Conservation (phyloP, 2,888 invertebrate genomes). For the Polyommatus icarus region DNA sequence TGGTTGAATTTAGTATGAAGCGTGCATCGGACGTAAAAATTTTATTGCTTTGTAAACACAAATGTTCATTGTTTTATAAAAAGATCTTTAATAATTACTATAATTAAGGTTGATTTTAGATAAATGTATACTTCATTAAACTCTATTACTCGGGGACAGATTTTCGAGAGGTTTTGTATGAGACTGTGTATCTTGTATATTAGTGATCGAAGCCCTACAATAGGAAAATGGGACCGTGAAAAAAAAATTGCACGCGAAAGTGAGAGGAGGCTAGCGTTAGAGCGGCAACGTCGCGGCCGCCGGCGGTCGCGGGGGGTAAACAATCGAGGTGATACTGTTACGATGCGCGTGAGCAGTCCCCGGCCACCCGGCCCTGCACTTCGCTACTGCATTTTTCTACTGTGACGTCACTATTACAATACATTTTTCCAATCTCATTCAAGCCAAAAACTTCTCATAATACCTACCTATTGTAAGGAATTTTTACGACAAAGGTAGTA, state of each 20-base stretch:
- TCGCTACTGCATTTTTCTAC: conserved; percentile 69
- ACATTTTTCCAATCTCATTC: background rate
- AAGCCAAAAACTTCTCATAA: background rate
- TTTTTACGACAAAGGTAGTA: background rate
- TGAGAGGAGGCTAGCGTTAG: conserved; percentile 73
- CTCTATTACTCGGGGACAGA: no score
- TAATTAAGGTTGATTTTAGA: no score
- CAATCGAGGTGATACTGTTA: conserved; percentile 71
- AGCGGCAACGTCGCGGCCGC: conserved; percentile 67
- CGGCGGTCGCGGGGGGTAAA: conserved; percentile 61
- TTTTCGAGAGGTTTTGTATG: no score
- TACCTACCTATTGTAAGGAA: background rate
- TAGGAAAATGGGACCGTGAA: conserved; percentile 69
- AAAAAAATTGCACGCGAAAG: conserved; percentile 75
- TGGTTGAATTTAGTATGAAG: no score
- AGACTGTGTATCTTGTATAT: no score
- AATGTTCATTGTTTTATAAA: no score
- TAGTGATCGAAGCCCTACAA: conserved; percentile 66
- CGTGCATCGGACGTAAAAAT: no score
- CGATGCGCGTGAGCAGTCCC: conserved; percentile 65
- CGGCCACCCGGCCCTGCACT: conserved; percentile 66
- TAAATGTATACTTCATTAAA: no score
- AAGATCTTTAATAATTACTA: no score
- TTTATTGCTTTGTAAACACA: no score
- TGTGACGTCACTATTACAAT: conserved; percentile 59